Base-by-base conservation (phyloP, 2,113 vertebrate species). In the Bos javanicus region DNA sequence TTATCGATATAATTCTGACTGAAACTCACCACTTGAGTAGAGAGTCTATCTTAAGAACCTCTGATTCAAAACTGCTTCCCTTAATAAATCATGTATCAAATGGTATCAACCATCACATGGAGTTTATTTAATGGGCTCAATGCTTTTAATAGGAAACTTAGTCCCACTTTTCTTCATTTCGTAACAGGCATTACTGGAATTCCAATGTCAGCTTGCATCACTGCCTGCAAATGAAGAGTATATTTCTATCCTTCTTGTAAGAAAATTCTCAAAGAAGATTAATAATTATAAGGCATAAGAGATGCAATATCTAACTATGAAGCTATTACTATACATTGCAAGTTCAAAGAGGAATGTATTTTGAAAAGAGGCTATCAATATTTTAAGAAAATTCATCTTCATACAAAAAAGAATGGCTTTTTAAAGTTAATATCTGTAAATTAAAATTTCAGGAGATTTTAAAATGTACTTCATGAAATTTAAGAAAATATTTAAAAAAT, bases 351-450 rank as follows among this genome's bases (percentile, higher is more conserved):
- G 52, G 13, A 59, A 94, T 43, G 46, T 96, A 33, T 84, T 89
- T 82, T 59, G 67, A 93, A 76, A 81, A 93, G 71, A 95, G 52
- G 46, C 39, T 90, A 90, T 92, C 87, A 95, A 92, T 87, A 39
- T 95, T 97, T 98, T 83, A 95, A 95, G 62, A 93, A 97, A 96
- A 94, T 86, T 90, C 43, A 92, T 90, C n/a, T 19, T 95, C 12
- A 60, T 71, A 96, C 46, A 33, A 96, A 95, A 96, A 36, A n/a
- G 7, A 92, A 94, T 56, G 11, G 2, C 30, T 96, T 92, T 93
- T 94, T 91, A 54, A 84, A 94, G 46, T 43, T 94, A n/a, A 8
- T 33, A 92, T 96, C 60, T 91, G 4, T 86, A 95, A 54, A 89
- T 1, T 16, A 98, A 97, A 86, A 0, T 95, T 59, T 10, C 17